These are phyloP conservation scores for Apogon talboti DNA, from an alignment of 2,797 vertebrate species.

Conservation along the genomic window DNA sequence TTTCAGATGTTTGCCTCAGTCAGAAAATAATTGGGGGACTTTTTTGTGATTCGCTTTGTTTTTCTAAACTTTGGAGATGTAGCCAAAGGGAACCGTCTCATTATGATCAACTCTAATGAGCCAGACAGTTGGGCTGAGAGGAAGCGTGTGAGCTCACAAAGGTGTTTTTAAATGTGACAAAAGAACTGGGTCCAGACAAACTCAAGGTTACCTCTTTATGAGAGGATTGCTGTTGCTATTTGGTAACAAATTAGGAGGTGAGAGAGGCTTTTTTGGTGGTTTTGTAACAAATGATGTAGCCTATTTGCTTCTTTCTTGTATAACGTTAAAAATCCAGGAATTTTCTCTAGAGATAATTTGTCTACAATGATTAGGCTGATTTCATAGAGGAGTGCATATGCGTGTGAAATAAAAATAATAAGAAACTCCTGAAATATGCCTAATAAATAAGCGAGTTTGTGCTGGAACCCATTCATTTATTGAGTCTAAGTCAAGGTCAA, in stretches of 20 bases:
- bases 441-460: no score
- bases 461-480: no score
- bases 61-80: slow-evolving; percentile 38
- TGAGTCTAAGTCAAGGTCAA: no score
- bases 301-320: not conserved
- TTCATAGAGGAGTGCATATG: no score
- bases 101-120: slow-evolving; percentile 73
- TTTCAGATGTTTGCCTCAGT: slow-evolving; percentile 58
- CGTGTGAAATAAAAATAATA: no score
- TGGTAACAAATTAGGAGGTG: slow-evolving; percentile 34
- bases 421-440: no score
- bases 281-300: slow-evolving; percentile 4
- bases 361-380: no score
- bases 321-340: no score
- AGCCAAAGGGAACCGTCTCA: slow-evolving; percentile 61
- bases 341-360: no score
- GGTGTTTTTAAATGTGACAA: slow-evolving; percentile 56
- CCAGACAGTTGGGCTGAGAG: slow-evolving; percentile 43
- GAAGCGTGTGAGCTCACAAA: slow-evolving; percentile 34
- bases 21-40: slow-evolving; percentile 66
- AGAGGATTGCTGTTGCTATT: slow-evolving; percentile 26
- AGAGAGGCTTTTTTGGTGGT: slow-evolving; percentile 12
- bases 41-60: slow-evolving; percentile 49
- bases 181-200: slow-evolving; percentile 36
- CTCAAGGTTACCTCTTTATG: slow-evolving; percentile 32